Evolutionary conservation across 1,140 invertebrate genomes (phyloP).

Genomic region (Drosophila suzukii): DNA sequence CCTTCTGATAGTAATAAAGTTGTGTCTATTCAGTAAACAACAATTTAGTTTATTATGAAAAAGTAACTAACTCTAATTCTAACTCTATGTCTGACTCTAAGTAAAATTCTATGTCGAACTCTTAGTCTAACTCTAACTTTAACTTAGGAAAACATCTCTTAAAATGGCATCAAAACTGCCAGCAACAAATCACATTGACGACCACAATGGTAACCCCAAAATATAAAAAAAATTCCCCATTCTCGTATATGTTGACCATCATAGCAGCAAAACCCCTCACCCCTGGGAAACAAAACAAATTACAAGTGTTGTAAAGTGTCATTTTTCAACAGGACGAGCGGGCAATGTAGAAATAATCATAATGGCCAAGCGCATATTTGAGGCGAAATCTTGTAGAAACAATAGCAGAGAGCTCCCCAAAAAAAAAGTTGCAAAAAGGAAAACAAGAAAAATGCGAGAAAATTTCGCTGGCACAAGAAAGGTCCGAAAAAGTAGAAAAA

Average conservation of each 20-base stretch:
- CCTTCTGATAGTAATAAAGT: slow-evolving; percentile 7
- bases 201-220: slow-evolving; percentile 33
- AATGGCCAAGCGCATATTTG: slow-evolving; percentile 76
- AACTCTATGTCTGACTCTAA: too few species aligned
- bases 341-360: slow-evolving; percentile 79
- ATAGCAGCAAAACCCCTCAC: neutral
- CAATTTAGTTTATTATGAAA: slow-evolving; percentile 12
- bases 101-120: too few species aligned
- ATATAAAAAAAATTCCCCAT: neutral
- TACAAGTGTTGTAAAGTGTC: slow-evolving; percentile 82
- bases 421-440: slow-evolving; percentile 39
- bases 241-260: slow-evolving; percentile 9
- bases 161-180: slow-evolving; percentile 24
- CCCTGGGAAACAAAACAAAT: slow-evolving; percentile 60
- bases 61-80: too few species aligned
- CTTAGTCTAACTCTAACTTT: too few species aligned
- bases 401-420: slow-evolving; percentile 54
- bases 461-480: slow-evolving; percentile 73
- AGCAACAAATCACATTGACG: slow-evolving; percentile 67
- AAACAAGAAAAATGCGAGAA: slow-evolving; percentile 75
- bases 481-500: slow-evolving; percentile 35
- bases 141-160: neutral
- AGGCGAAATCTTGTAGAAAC: slow-evolving; percentile 77
- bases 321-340: slow-evolving; percentile 67
- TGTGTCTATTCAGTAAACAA: neutral